Evolutionary conservation across 2,113 vertebrate species (phyloP).

Genomic region (Sakesphorus luctuosus): DNA sequence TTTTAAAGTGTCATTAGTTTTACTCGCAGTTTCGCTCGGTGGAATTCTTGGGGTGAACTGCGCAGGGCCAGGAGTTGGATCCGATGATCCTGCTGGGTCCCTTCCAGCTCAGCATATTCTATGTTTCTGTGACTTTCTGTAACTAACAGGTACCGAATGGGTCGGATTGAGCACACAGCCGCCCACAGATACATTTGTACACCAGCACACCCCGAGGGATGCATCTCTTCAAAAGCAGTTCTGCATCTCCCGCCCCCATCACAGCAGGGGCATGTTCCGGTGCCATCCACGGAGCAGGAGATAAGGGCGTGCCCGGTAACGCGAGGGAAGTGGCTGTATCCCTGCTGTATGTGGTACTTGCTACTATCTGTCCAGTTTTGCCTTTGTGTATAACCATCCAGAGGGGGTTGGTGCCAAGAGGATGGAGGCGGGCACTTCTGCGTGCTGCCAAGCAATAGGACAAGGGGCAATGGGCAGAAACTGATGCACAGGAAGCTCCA

Average conservation of each 20-base stretch:
- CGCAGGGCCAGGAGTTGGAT: background rate
- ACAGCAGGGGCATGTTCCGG: background rate
- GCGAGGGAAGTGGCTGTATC: background rate
- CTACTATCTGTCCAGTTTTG: rapidly evolving
- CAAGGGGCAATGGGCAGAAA: background rate
- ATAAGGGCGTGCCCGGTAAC: rapidly evolving
- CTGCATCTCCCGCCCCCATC: background rate
- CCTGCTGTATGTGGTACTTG: background rate
- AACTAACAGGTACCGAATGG: rapidly evolving
- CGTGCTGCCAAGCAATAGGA: background rate
- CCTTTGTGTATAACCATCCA: background rate
- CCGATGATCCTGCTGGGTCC: too few relatives aligned
- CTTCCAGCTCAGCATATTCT: background rate
- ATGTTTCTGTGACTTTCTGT: background rate
- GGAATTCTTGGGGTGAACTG: background rate
- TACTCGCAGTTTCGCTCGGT: rapidly evolving
- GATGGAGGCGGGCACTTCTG: background rate
- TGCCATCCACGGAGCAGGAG: background rate
- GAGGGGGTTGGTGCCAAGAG: background rate
- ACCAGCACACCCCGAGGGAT: too few relatives aligned
- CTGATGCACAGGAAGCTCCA: background rate
- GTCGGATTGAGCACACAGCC: rapidly evolving
- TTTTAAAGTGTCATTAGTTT: rapidly evolving
- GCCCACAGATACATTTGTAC: rapidly evolving
- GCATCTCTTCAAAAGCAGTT: rapidly evolving